A percentile compares a stretch with the other conserved stretches of the same genome.
phyloP scores from a whole-genome alignment of 2,113 vertebrate genomes.

The Vicugna pacos region DNA sequence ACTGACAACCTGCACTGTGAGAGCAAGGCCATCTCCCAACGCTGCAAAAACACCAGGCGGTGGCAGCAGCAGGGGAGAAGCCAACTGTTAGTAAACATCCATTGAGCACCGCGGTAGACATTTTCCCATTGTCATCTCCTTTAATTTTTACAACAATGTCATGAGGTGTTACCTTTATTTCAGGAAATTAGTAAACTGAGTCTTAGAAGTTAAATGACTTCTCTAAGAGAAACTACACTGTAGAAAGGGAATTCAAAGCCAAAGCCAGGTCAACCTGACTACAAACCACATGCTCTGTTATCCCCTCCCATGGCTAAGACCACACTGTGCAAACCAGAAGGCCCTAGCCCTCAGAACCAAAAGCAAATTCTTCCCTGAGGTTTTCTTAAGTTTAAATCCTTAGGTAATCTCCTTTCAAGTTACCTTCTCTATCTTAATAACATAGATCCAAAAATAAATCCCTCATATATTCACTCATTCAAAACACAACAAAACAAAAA shows the following conservation, averaged over 20 bases:
- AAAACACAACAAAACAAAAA: background rate
- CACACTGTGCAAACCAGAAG: background rate
- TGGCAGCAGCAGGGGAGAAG: background rate
- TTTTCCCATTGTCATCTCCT: background rate
- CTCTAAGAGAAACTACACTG: background rate
- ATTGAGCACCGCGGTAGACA: background rate
- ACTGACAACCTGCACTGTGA: fast-evolving
- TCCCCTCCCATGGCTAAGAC: background rate
- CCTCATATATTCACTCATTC: background rate
- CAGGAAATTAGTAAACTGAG: background rate
- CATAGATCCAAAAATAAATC: background rate
- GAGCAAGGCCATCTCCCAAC: background rate
- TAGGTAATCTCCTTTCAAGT: background rate
- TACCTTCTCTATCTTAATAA: background rate
- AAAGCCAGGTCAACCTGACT: background rate
- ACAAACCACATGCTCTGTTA: background rate
- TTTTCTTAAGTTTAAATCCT: conserved; percentile 15
- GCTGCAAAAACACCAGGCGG: background rate
- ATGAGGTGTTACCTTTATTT: background rate
- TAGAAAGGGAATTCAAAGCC: background rate
- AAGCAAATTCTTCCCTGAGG: background rate
- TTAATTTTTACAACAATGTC: background rate
- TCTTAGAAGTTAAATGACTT: background rate
- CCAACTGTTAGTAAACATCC: background rate
- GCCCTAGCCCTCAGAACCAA: background rate